Conservation (phyloP, 92 coral and sea anemone genomes). For the Ricordea florida region DNA sequence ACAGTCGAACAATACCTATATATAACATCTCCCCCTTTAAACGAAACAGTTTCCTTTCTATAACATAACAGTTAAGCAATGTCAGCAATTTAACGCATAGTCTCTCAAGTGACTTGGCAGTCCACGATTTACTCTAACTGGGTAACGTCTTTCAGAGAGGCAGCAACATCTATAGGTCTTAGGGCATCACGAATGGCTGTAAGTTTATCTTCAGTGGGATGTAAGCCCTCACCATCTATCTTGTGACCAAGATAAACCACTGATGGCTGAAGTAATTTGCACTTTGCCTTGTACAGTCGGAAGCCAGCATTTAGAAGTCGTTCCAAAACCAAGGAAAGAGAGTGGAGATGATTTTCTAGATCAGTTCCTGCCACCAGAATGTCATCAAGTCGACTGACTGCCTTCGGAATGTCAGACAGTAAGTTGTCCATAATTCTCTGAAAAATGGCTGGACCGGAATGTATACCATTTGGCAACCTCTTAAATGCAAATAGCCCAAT, state of each 20-base stretch:
- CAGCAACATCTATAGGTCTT: conserved; percentile 35
- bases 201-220: too few relatives aligned
- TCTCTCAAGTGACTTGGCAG: too few relatives aligned
- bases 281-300: conserved; percentile 26
- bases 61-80: too few relatives aligned
- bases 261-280: conserved; percentile 26
- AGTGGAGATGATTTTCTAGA: conserved; percentile 12
- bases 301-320: conserved; percentile 29
- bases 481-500: conserved; percentile 49
- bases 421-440: conserved; percentile 53
- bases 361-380: neutral
- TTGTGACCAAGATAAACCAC: conserved; percentile 40
- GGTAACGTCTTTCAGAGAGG: too few relatives aligned
- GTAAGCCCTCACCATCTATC: conserved; percentile 45
- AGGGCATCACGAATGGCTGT: too few relatives aligned
- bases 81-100: too few relatives aligned
- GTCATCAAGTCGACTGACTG: neutral
- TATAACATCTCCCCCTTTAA: too few relatives aligned
- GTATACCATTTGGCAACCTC: conserved; percentile 50
- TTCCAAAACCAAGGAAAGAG: conserved; percentile 47
- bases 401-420: conserved; percentile 26
- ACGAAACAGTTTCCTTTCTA: too few relatives aligned
- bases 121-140: too few relatives aligned
- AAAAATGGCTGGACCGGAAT: conserved; percentile 45
- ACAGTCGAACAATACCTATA: too few relatives aligned